Base-by-base conservation (phyloP, 2,888 invertebrate species). In the Acanthacorydalis orientalis region DNA sequence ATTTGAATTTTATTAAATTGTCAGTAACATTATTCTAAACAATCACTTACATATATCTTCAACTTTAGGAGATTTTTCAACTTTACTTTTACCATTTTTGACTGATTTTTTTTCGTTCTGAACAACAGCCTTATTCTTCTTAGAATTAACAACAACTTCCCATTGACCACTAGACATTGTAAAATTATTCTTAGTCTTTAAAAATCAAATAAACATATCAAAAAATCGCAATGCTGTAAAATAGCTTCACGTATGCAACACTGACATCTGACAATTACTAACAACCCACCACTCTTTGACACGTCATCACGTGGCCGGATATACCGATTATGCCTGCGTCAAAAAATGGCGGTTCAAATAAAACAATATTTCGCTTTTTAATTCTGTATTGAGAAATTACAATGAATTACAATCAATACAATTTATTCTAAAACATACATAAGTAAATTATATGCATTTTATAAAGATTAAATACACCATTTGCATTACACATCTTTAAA, bases 41-140 rank as follows among this genome's bases (percentile, higher is more conserved):
- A 44, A 51, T 53, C 55, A 74, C 82, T 75, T 68, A 85, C 85
- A 68, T 59, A 83, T 74, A 64, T 85, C 84, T 60, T 84, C 83
- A 52, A 81, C 69, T 70, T 82, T 83, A 31, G 80, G 77, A 44
- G 72, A 75, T 64, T 74, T 76, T 61, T 78, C 75, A 47, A 67
- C 62, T 58, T 75, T 78, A 60, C 76, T 77, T 53, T 72, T 77
- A 43, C 79, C 78, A 47, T 67, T 65, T 52, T 72, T 72, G 6
- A 68, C 66, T 35, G 66, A 61, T 53, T 79, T 80, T 52, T 59
- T 57, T 23, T 23, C 23, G 23, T 23, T 23, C 38, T 54, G 56
- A 62, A 67, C 64, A 51, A 58, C 63, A 48, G 53, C 61, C 51
- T 68, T 78, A 38, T 71, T 69, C 51, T 75, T 77, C 60, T 80